Conservation (phyloP, 2,888 invertebrate genomes). For the Stictocephala bisonia region DNA sequence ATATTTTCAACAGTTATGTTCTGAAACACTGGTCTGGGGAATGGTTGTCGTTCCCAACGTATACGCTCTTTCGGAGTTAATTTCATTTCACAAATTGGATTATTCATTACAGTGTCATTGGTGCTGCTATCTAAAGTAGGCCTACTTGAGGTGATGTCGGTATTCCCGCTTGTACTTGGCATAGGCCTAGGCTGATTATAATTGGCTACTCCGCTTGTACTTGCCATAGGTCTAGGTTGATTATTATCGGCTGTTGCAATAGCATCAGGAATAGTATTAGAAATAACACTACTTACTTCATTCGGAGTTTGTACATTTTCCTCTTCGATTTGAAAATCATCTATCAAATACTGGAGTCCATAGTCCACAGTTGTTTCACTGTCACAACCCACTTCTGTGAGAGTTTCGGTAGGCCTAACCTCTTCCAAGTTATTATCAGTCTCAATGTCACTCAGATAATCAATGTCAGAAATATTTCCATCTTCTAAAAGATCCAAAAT, state of each 20-base stretch:
- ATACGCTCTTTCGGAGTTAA: slow-evolving; percentile 11
- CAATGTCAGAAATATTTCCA: background rate
- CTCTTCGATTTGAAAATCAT: background rate
- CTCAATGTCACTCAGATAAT: slow-evolving; percentile 1
- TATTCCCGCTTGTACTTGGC: too few relatives aligned
- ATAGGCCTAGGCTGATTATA: too few relatives aligned
- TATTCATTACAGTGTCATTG: background rate
- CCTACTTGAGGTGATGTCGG: too few relatives aligned
- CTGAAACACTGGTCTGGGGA: background rate
- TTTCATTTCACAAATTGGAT: slow-evolving; percentile 4
- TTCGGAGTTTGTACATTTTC: background rate
- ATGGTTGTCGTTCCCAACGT: slow-evolving; percentile 10
- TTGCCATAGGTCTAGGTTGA: background rate
- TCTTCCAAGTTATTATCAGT: background rate
- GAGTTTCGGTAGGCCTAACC: background rate
- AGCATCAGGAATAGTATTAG: background rate
- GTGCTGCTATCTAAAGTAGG: background rate
- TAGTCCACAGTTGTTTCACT: too few relatives aligned
- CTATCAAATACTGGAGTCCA: background rate
- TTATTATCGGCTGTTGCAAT: background rate
- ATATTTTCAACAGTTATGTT: slow-evolving; percentile 14
- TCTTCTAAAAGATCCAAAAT: background rate
- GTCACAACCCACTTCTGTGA: background rate
- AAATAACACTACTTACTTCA: background rate
- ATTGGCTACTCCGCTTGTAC: background rate